Percentiles rank a stretch among this genome's conserved stretches.
Conservation (phyloP, 2,797 vertebrate genomes). For the Thaleichthys pacificus region DNA sequence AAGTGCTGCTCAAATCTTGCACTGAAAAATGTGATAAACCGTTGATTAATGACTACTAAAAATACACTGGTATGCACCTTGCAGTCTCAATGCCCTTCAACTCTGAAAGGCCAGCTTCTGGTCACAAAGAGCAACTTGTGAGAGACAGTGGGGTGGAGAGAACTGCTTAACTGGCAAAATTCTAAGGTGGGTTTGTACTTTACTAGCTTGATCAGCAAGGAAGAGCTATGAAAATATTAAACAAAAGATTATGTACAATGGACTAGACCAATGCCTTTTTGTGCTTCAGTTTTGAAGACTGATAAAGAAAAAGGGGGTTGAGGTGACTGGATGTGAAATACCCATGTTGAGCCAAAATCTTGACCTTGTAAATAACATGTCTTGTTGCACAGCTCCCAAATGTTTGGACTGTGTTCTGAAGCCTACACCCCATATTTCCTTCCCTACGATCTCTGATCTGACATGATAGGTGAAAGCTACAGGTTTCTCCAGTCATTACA, state of each 20-base stretch:
- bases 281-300: not conserved
- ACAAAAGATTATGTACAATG: constrained; percentile 14
- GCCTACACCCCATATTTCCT: too few relatives aligned
- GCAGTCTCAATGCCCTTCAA: not conserved
- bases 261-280: not conserved
- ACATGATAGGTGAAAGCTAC: too few relatives aligned
- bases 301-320: not conserved
- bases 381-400: too few relatives aligned
- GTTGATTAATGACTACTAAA: not conserved
- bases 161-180: constrained; percentile 20
- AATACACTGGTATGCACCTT: not conserved
- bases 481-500: not conserved
- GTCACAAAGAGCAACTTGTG: not conserved
- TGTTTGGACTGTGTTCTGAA: too few relatives aligned
- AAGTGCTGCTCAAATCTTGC: constrained; percentile 20
- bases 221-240: constrained; percentile 15
- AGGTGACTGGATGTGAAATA: not conserved
- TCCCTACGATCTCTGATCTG: too few relatives aligned
- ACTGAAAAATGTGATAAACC: not conserved
- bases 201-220: constrained; percentile 12
- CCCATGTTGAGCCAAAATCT: too few relatives aligned
- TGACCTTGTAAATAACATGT: too few relatives aligned
- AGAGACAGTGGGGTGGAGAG: constrained; percentile 19
- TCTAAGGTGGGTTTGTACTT: constrained; percentile 8
- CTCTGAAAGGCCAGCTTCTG: not conserved